Base-by-base conservation (phyloP, 2,888 invertebrate species). In the Stenotaenia linearis region DNA sequence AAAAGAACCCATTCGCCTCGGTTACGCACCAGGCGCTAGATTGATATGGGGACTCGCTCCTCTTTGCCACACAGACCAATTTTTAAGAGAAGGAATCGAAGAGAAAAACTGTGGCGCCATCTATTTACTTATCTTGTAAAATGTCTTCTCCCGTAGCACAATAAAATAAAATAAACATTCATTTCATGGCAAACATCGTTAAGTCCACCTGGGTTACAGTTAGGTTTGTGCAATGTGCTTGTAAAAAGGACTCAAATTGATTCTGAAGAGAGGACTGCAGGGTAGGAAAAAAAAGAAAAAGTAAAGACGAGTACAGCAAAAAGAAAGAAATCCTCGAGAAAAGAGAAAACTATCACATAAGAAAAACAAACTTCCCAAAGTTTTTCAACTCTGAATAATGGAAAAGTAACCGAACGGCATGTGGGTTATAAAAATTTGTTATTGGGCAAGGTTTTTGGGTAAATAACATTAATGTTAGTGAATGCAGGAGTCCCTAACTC, bases 1-100 rank as follows among this genome's bases (percentile, higher is more conserved):
- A 76, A 76, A 76, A 35, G 76, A 76, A 76, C 32, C 35, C 35
- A 76, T 76, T 76, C 35, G 23, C 74, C 74, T 74, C 74, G 74
- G 28, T 45, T 45, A 45, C 45, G 45, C 45, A 45, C 45, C 45
- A 45, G 45, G 45, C 45, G 45, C 45, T 45, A 45, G 45, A 45
- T 45, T 45, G 45, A 45, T 45, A 45, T 45, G 45, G 45, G 45
- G 45, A 45, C 45, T 45, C 45, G 45, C 45, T 45, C 45, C 45
- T 45, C 45, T 45, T 45, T 45, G 45, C 45, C 45, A 18, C 45
- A n/a, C 45, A 45, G 45, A 45, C 45, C 45, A 45, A 45, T 45
- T 45, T 45, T 45, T 45, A 45, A 45, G n/a, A 45, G 45, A 45
- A 9, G 32, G 45, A 45, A 45, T 45, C 45, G 45, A 45, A 45